phyloP scores from a whole-genome alignment of 2,797 vertebrate species.

The Squalus acanthias region DNA sequence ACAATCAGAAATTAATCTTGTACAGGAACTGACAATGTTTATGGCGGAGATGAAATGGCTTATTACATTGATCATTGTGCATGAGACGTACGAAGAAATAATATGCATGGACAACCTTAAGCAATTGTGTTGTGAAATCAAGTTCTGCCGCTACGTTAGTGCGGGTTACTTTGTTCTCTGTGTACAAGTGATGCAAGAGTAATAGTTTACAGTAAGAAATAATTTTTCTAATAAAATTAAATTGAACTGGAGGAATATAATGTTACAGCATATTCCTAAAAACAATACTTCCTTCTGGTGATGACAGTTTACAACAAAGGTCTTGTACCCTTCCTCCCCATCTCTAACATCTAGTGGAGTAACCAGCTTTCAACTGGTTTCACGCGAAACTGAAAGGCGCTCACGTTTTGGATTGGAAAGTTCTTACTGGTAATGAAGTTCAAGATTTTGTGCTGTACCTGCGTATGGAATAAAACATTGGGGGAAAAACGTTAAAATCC shows the following conservation, averaged over 20 bases:
- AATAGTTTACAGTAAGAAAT: not conserved
- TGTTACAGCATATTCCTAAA: not conserved
- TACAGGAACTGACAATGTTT: not conserved
- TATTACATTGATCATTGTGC: conserved; percentile 18
- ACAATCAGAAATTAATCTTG: conserved; percentile 2
- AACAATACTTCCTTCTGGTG: not conserved
- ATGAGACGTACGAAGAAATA: not conserved
- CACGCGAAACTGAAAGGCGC: not conserved
- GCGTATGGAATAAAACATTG: not conserved
- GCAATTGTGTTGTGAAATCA: not conserved
- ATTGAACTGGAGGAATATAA: not conserved
- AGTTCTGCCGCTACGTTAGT: not conserved
- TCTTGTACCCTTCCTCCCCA: not conserved
- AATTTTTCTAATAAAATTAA: not conserved
- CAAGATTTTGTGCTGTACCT: not conserved
- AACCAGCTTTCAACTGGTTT: not conserved
- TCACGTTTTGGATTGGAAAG: not conserved
- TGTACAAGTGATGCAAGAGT: not conserved
- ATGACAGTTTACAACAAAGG: not conserved
- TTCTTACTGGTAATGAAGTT: not conserved
- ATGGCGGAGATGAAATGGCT: not conserved
- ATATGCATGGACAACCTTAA: not conserved
- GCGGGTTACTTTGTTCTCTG: not conserved
- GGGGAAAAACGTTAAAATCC: not conserved
- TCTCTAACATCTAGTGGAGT: not conserved